Conservation (phyloP, 2,797 vertebrate species). For the Macropodus opercularis region DNA sequence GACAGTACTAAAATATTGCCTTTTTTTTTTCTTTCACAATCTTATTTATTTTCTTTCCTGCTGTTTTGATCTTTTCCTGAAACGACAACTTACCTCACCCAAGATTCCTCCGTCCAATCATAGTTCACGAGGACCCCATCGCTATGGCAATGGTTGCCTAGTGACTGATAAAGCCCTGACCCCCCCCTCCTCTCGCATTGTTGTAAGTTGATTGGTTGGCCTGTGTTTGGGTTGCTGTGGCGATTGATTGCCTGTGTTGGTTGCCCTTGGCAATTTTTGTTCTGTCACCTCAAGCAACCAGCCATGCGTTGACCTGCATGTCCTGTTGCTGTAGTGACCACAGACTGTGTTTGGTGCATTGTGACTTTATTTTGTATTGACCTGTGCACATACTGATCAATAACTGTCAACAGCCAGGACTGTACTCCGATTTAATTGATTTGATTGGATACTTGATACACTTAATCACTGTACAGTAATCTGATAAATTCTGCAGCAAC, state of each 20-base stretch:
- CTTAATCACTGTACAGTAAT: conserved; percentile 59
- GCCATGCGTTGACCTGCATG: conserved; percentile 84
- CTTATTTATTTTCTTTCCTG: conserved; percentile 78
- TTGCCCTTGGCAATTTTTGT: conserved; percentile 81
- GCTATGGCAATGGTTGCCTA: conserved; percentile 86
- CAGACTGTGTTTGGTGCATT: conserved; percentile 86
- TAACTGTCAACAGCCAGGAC: conserved; percentile 77
- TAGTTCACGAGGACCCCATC: conserved; percentile 84
- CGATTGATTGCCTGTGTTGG: conserved; percentile 85
- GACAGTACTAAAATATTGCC: conserved; percentile 73
- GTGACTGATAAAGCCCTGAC: conserved; percentile 85
- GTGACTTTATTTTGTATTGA: conserved; percentile 83
- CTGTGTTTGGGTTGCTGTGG: conserved; percentile 85
- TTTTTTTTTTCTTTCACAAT: conserved; percentile 78
- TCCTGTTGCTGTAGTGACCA: conserved; percentile 84
- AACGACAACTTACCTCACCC: conserved; percentile 81
- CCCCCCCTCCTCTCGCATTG: conserved; percentile 82
- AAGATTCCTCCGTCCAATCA: conserved; percentile 83
- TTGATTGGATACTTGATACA: conserved; percentile 72
- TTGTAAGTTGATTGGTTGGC: conserved; percentile 84
- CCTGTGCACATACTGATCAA: conserved; percentile 83
- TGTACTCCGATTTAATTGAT: conserved; percentile 70
- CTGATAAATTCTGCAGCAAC: conserved; percentile 69
- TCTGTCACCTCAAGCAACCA: conserved; percentile 81
- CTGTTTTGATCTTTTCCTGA: conserved; percentile 85